A percentile compares a stretch with the other conserved stretches of the same genome.
These are phyloP conservation scores for Oenanthe oenanthe DNA, from an alignment of 2,113 vertebrate species.

Conservation along the genomic window DNA sequence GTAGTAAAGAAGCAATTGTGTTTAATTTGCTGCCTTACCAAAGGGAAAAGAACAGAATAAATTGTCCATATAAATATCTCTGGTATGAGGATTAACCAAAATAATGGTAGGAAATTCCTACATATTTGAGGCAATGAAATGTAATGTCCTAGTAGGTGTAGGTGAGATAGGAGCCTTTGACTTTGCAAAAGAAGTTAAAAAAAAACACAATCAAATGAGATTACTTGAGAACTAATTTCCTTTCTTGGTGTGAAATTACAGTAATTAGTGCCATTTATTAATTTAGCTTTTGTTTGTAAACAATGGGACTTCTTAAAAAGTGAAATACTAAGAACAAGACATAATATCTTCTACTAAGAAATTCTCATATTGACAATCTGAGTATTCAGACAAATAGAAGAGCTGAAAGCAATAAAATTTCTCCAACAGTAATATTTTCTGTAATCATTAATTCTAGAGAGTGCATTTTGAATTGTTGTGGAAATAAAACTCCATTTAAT, in stretches of 20 bases:
- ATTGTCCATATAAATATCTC: background rate
- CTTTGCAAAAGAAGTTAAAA: background rate
- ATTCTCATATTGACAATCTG: background rate
- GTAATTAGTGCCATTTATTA: background rate
- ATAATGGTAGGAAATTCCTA: background rate
- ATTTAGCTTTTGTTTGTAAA: background rate
- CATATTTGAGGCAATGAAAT: background rate
- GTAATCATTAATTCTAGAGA: background rate
- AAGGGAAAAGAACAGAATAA: background rate
- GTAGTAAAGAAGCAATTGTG: background rate
- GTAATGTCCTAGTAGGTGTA: background rate
- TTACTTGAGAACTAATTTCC: background rate
- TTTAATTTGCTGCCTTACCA: constrained; percentile 28
- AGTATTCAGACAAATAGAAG: background rate
- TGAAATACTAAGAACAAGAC: background rate
- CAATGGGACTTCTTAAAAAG: background rate
- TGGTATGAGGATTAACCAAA: background rate
- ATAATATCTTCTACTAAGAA: background rate
- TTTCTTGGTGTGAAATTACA: background rate
- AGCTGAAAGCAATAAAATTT: background rate
- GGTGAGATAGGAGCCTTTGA: background rate
- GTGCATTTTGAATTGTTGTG: rapidly evolving
- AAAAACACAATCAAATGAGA: background rate
- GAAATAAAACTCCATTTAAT: background rate
- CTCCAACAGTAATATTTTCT: background rate